Evolutionary conservation across 2,797 vertebrate species (phyloP).

Genomic region (Bradypus variegatus): DNA sequence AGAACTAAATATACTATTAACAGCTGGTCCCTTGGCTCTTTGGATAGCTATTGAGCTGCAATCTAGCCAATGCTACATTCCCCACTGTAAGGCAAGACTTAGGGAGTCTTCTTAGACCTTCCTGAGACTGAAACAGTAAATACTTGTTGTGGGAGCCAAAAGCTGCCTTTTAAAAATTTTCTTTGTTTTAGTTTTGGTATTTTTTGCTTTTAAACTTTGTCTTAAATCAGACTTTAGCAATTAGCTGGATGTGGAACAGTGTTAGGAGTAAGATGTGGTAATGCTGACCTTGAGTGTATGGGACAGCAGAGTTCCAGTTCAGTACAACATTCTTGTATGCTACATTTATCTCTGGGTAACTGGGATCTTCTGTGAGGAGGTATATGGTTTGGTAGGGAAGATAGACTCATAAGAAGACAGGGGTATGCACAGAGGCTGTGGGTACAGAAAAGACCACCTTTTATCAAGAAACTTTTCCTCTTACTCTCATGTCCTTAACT

Average conservation of each 20-base stretch:
- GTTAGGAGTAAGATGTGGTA: neutral
- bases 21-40: slow-evolving; percentile 65
- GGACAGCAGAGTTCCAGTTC: neutral
- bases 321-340: neutral
- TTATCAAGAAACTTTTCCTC: neutral
- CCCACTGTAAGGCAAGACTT: slow-evolving; percentile 29
- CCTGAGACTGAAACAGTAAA: slow-evolving; percentile 47
- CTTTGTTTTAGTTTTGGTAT: slow-evolving; percentile 25
- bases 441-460: neutral
- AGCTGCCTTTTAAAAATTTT: neutral
- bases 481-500: neutral
- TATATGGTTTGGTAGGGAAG: slow-evolving; percentile 4
- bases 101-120: slow-evolving; percentile 6
- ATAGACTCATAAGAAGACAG: neutral
- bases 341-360: neutral
- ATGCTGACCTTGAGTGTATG: neutral
- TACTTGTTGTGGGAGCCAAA: slow-evolving; percentile 11
- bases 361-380: neutral
- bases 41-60: slow-evolving; percentile 17
- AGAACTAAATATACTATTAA: slow-evolving; percentile 73
- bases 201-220: slow-evolving; percentile 40
- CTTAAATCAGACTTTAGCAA: slow-evolving; percentile 31
- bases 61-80: slow-evolving; percentile 43
- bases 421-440: neutral
- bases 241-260: neutral